Percentiles rank a stretch among this genome's conserved stretches.
Evolutionary conservation across 1,140 invertebrate species (phyloP).

Genomic region (Zaprionus ornatus): DNA sequence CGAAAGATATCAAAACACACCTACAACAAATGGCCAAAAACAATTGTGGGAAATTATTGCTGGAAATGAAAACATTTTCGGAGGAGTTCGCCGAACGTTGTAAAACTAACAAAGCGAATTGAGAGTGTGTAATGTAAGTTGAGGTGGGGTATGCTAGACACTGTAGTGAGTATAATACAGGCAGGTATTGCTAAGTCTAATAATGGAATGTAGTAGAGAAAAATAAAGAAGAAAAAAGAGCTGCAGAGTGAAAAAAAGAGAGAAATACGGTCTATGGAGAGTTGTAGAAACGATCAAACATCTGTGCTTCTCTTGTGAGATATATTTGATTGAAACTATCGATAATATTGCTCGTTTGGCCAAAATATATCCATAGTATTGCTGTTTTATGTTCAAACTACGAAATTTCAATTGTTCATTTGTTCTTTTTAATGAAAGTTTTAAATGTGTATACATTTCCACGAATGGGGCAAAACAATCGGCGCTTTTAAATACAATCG

Average conservation of each 20-base stretch:
- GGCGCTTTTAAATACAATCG: not conserved
- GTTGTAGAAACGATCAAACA: too few relatives aligned
- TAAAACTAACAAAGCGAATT: conserved; percentile 1
- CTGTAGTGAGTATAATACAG: not conserved
- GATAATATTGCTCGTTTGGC: not conserved
- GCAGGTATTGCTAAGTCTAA: not conserved
- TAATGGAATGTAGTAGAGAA: not conserved
- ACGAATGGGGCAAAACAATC: fast-evolving
- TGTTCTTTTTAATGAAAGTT: not conserved
- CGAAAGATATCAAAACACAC: conserved; percentile 57
- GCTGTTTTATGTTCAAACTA: not conserved
- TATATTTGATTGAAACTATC: not conserved
- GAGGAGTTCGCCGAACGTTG: conserved; percentile 12
- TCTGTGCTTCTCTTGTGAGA: too few relatives aligned
- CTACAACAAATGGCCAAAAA: conserved; percentile 43
- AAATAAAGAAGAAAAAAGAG: not conserved
- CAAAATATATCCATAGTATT: not conserved
- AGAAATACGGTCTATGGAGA: too few relatives aligned
- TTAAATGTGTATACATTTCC: too few relatives aligned
- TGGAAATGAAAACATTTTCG: conserved; percentile 49
- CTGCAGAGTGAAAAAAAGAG: too few relatives aligned
- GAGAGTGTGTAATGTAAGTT: not conserved
- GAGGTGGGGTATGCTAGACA: not conserved
- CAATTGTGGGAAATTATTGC: conserved; percentile 75
- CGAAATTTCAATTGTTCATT: not conserved